A percentile compares a stretch with the other conserved stretches of the same genome.
phyloP scores from a whole-genome alignment of 1,140 invertebrate species.

The Drosophila varians region DNA sequence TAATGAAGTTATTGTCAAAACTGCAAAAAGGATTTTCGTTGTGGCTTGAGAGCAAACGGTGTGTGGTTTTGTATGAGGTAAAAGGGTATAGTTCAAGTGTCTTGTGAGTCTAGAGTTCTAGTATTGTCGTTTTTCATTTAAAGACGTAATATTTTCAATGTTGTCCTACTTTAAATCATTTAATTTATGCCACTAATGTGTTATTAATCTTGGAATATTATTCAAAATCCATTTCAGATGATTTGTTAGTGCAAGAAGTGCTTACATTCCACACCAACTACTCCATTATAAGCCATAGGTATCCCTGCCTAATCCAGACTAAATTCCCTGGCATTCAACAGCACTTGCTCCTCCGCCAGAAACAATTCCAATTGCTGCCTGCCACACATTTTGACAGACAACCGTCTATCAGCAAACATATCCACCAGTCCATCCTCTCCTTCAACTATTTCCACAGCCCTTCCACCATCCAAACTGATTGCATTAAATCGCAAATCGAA shows the following conservation, averaged over 20 bases:
- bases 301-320: constrained; percentile 21
- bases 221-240: neutral
- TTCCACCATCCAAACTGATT: constrained; percentile 29
- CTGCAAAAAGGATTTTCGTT: constrained; percentile 31
- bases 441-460: neutral
- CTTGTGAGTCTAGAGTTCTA: neutral
- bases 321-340: constrained; percentile 1
- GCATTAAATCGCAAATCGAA: constrained; percentile 49
- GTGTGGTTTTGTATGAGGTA: neutral
- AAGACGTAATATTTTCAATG: neutral
- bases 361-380: constrained; percentile 24
- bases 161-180: neutral
- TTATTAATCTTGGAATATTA: neutral
- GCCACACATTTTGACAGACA: constrained; percentile 42
- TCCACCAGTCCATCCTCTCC: neutral
- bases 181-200: neutral
- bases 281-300: neutral
- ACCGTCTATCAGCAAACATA: constrained; percentile 29
- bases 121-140: too few species aligned
- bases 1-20: constrained; percentile 66
- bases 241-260: neutral
- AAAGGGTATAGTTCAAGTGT: neutral
- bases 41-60: constrained; percentile 2
- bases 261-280: neutral
- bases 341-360: constrained; percentile 11